phyloP scores from a whole-genome alignment of 37 sponge, comb jelly and placozoan genomes.

The Halisarca cf. caerulea region DNA sequence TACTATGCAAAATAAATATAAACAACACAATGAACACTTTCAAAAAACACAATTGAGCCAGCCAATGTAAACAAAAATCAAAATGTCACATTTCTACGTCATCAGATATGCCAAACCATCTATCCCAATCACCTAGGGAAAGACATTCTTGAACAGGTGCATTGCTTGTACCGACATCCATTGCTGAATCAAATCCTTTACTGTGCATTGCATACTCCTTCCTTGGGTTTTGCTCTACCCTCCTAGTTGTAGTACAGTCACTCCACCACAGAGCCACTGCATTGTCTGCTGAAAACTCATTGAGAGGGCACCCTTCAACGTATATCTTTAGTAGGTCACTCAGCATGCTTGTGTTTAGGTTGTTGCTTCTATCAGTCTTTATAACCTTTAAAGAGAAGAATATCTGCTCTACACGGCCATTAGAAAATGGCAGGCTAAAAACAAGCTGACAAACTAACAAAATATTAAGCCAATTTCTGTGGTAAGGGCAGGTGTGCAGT shows the following conservation, averaged over 20 bases:
- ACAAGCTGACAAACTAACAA: slow-evolving; percentile 18
- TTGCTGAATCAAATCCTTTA: background rate
- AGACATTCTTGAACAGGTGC: background rate
- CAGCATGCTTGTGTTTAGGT: slow-evolving; percentile 22
- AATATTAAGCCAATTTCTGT: slow-evolving; percentile 48
- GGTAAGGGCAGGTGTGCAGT: slow-evolving; percentile 24
- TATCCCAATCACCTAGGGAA: slow-evolving; percentile 23
- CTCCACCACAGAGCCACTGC: slow-evolving; percentile 24
- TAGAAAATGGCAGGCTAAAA: slow-evolving; percentile 39
- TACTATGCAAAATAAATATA: too few species aligned
- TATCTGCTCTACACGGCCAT: slow-evolving; percentile 3
- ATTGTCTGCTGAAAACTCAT: slow-evolving; percentile 19
- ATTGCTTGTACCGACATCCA: background rate
- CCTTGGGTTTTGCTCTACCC: slow-evolving; percentile 36
- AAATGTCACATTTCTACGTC: too few species aligned
- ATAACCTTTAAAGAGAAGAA: slow-evolving; percentile 42
- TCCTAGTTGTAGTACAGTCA: slow-evolving; percentile 14
- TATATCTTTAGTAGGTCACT: slow-evolving; percentile 33
- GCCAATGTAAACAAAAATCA: too few species aligned
- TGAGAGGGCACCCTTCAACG: slow-evolving; percentile 29
- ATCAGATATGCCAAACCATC: slow-evolving; percentile 19
- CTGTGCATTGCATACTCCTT: background rate
- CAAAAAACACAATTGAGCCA: too few species aligned
- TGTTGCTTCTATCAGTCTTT: slow-evolving; percentile 25
- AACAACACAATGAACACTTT: too few species aligned